These are phyloP conservation scores for Galaxea fascicularis DNA, from an alignment of 92 coral and sea anemone genomes.

Conservation along the genomic window DNA sequence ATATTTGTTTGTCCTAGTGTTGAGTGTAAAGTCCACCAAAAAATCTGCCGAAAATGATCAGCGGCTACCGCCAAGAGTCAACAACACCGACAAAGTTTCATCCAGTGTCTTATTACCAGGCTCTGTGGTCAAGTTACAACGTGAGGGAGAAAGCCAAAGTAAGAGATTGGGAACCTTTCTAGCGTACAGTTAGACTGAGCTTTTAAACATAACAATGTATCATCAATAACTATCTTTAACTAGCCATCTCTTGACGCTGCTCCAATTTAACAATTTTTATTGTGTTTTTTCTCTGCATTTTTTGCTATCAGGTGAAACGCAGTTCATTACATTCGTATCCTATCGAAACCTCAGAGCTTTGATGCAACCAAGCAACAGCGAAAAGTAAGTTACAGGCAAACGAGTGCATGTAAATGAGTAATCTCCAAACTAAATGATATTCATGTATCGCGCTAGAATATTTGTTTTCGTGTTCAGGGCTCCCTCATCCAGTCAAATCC, in stretches of 20 bases:
- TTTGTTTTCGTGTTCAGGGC: no score
- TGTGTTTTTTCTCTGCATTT: background rate
- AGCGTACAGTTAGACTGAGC: no score
- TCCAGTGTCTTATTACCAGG: conserved; percentile 61
- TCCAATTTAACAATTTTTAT: background rate
- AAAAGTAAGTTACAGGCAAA: conserved; percentile 34
- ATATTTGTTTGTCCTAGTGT: conserved; percentile 21
- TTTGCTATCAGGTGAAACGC: conserved; percentile 19
- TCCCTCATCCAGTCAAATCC: no score
- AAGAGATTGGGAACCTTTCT: no score
- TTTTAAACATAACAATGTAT: no score
- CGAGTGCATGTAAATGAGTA: background rate
- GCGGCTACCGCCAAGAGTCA: conserved; percentile 51
- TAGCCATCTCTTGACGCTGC: no score
- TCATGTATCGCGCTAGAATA: background rate
- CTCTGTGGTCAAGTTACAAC: conserved; percentile 58
- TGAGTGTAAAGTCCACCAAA: conserved; percentile 53
- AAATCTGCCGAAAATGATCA: conserved; percentile 48
- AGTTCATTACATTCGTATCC: conserved; percentile 66
- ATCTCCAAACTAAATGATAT: background rate
- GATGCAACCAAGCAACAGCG: conserved; percentile 38
- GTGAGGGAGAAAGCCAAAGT: background rate
- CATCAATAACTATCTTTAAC: no score
- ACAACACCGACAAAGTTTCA: conserved; percentile 30
- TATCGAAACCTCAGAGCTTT: conserved; percentile 67